Conservation (phyloP, 2,113 vertebrate genomes). For the pig (Sus scrofa) region DNA sequence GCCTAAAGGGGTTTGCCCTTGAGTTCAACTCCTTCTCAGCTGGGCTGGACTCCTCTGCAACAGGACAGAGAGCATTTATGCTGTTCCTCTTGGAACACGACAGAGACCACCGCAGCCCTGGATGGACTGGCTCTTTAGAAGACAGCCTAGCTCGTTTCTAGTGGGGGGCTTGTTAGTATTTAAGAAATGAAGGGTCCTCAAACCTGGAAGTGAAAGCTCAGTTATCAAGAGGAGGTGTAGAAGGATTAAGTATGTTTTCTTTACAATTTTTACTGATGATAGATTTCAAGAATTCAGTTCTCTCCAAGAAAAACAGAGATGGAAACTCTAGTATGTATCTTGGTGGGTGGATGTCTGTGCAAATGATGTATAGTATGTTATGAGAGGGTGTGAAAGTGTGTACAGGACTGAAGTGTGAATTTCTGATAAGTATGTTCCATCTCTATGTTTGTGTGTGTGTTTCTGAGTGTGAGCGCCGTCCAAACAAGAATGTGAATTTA, state of each 20-base stretch:
- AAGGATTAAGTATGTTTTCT: constrained; percentile 84
- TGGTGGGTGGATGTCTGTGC: constrained; percentile 84
- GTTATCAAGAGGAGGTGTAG: constrained; percentile 74
- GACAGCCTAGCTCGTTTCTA: not conserved
- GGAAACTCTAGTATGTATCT: constrained; percentile 85
- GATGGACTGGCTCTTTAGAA: not conserved
- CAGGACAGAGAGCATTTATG: constrained; percentile 8
- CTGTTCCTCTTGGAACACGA: not conserved
- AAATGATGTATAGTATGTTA: constrained; percentile 86
- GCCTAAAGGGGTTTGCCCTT: constrained; percentile 72
- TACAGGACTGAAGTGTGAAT: constrained; percentile 84
- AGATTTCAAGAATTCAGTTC: constrained; percentile 75
- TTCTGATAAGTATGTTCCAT: constrained; percentile 67
- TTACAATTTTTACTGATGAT: constrained; percentile 69
- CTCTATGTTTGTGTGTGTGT: constrained; percentile 74
- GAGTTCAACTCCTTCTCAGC: constrained; percentile 64
- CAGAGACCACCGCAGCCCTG: not conserved
- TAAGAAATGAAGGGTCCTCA: constrained; percentile 12
- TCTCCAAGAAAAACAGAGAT: constrained; percentile 87
- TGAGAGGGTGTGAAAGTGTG: constrained; percentile 83
- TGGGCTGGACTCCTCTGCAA: not conserved
- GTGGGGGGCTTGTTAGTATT: not conserved
- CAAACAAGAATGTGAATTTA: constrained; percentile 80
- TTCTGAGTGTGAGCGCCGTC: constrained; percentile 76
- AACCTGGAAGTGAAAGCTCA: constrained; percentile 17